A percentile compares a stretch with the other conserved stretches of the same genome.
Evolutionary conservation across 1,140 invertebrate genomes (phyloP).

Genomic region (Leptestheria dahalacensis): DNA sequence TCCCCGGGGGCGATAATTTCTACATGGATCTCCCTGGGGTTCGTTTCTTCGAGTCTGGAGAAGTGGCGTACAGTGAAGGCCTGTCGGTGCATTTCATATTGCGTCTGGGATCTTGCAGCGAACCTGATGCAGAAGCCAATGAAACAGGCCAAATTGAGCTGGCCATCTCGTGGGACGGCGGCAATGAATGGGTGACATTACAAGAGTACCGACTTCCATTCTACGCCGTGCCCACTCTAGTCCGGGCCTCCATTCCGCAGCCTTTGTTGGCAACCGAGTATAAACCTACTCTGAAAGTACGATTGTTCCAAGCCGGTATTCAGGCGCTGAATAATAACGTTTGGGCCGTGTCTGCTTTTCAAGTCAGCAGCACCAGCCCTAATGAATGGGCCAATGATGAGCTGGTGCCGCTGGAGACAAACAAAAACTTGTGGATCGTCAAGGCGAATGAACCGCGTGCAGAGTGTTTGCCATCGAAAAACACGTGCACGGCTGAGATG

Average conservation of each 20-base stretch:
- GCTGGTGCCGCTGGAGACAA: neutral
- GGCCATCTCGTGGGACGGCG: neutral
- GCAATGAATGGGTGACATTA: neutral
- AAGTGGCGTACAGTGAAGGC: neutral
- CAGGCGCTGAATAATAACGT: neutral
- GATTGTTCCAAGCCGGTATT: conserved; percentile 1
- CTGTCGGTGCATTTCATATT: neutral
- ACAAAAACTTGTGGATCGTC: neutral
- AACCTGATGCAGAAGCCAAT: neutral
- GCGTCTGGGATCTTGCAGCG: neutral
- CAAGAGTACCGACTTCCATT: conserved; percentile 7
- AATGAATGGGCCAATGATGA: neutral
- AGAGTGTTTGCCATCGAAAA: neutral
- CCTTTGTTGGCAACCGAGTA: neutral
- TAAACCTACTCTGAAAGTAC: neutral
- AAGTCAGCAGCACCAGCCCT: neutral
- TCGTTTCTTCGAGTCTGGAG: conserved; percentile 8
- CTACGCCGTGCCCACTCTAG: neutral
- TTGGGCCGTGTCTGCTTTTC: neutral
- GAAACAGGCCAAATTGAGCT: neutral
- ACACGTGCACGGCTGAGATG: too few relatives aligned
- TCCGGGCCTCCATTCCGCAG: neutral
- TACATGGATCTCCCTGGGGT: neutral
- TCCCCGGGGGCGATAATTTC: neutral
- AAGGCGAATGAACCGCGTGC: neutral